phyloP scores from a whole-genome alignment of 2,888 invertebrate species.

The Neria commutata region DNA sequence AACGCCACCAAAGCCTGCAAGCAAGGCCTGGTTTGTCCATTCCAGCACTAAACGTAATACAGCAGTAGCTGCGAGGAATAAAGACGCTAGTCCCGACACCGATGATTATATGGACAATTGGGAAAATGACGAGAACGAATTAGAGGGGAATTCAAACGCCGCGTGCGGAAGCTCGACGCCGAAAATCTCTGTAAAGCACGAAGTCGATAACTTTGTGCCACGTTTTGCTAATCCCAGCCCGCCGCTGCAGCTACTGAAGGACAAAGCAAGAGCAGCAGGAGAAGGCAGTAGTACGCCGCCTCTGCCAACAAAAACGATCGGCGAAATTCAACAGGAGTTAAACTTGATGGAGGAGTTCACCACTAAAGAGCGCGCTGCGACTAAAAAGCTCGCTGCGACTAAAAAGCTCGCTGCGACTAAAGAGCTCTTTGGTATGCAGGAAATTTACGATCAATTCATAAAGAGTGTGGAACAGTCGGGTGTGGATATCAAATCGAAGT shows the following conservation, averaged over 20 bases:
- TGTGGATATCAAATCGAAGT: slow-evolving; percentile 30
- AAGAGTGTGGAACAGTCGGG: slow-evolving; percentile 54
- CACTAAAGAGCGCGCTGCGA: background rate
- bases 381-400: background rate
- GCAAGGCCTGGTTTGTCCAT: too few species aligned
- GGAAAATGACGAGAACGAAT: slow-evolving; percentile 56
- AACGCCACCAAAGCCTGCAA: too few species aligned
- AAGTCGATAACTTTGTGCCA: slow-evolving; percentile 36
- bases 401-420: slow-evolving; percentile 8
- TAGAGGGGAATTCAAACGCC: slow-evolving; percentile 39
- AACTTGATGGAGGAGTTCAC: too few species aligned
- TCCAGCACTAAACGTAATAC: background rate
- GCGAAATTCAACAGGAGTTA: too few species aligned
- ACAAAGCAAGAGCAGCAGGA: background rate
- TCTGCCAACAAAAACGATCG: slow-evolving; percentile 1
- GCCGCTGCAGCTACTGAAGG: slow-evolving; percentile 28
- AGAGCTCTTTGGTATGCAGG: slow-evolving; percentile 51
- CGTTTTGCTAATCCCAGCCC: slow-evolving; percentile 47
- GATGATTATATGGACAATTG: slow-evolving; percentile 61
- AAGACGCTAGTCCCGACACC: slow-evolving; percentile 57
- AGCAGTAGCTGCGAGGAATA: slow-evolving; percentile 24
- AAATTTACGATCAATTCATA: slow-evolving; percentile 58
- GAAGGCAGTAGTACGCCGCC: slow-evolving; percentile 11
- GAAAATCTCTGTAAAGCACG: slow-evolving; percentile 30
- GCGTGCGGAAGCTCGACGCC: slow-evolving; percentile 47